Evolutionary conservation across 2,113 vertebrate genomes (phyloP).

Genomic region (Cyphomyrus plagiostoma): DNA sequence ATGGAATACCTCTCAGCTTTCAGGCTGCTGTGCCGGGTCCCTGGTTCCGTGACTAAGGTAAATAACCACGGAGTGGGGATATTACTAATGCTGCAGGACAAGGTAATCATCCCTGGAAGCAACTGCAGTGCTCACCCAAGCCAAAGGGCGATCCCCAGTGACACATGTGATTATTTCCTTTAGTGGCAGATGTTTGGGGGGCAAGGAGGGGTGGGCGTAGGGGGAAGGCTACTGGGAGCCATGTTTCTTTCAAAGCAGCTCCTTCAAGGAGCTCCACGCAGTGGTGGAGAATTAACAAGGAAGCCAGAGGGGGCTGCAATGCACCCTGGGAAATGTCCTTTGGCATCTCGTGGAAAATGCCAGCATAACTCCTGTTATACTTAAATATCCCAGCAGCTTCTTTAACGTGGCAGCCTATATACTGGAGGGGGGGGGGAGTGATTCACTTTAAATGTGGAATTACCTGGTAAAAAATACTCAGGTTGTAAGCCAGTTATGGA

Average conservation of each 20-base stretch:
- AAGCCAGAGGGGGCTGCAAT: background rate
- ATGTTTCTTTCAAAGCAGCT: background rate
- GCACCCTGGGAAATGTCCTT: slow-evolving; percentile 3
- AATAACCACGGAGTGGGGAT: background rate
- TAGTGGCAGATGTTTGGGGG: background rate
- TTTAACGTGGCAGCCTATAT: background rate
- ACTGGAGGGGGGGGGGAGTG: background rate
- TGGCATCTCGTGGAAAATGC: background rate
- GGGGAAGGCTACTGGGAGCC: background rate
- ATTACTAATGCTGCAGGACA: slow-evolving; percentile 14
- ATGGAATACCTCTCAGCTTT: slow-evolving; percentile 58
- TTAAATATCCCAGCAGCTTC: background rate
- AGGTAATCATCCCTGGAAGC: slow-evolving; percentile 17
- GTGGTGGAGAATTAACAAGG: background rate
- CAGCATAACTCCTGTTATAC: background rate
- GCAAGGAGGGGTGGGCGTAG: background rate
- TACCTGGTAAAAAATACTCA: background rate
- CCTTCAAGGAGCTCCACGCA: background rate
- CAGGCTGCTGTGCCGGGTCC: slow-evolving; percentile 60
- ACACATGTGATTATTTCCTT: slow-evolving; percentile 18
- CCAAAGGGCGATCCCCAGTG: background rate
- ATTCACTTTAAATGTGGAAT: background rate
- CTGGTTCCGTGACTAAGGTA: slow-evolving; percentile 12
- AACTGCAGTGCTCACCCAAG: background rate
- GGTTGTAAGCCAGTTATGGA: background rate